phyloP scores from a whole-genome alignment of 1,140 invertebrate genomes.

The Drosophila oshimai region DNA sequence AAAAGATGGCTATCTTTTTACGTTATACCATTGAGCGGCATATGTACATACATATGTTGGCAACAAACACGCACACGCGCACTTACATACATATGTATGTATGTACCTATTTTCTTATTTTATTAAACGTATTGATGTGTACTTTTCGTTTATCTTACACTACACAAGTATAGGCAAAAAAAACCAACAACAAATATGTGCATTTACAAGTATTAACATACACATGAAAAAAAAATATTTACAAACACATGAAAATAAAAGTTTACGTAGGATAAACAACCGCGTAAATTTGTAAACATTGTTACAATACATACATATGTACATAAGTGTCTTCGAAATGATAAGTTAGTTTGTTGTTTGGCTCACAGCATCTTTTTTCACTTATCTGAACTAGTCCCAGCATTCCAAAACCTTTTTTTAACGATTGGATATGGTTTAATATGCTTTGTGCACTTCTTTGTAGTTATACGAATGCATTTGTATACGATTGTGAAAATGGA shows the following conservation, averaged over 20 bases:
- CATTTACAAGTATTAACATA: neutral
- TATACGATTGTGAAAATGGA: neutral
- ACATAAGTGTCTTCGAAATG: neutral
- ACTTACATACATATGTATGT: constrained; percentile 10
- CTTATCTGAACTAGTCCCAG: neutral
- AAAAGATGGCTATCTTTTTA: too few relatives aligned
- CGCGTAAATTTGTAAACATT: too few relatives aligned
- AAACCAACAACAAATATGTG: neutral
- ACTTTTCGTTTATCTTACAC: neutral
- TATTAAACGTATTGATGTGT: too few relatives aligned
- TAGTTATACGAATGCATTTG: neutral
- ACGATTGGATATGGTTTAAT: too few relatives aligned
- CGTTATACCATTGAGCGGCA: too few relatives aligned
- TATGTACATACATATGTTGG: neutral
- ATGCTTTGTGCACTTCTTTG: too few relatives aligned
- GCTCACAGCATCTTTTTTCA: too few relatives aligned
- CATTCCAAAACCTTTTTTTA: too few relatives aligned
- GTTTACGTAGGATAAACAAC: too few relatives aligned
- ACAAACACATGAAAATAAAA: neutral
- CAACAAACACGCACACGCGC: constrained; percentile 14
- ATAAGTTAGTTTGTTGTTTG: neutral
- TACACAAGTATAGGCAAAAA: neutral
- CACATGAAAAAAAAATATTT: neutral
- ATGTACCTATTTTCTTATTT: too few relatives aligned
- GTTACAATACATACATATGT: neutral